Evolutionary conservation across 1,140 invertebrate species (phyloP).

Genomic region (Metaphire vulgaris): DNA sequence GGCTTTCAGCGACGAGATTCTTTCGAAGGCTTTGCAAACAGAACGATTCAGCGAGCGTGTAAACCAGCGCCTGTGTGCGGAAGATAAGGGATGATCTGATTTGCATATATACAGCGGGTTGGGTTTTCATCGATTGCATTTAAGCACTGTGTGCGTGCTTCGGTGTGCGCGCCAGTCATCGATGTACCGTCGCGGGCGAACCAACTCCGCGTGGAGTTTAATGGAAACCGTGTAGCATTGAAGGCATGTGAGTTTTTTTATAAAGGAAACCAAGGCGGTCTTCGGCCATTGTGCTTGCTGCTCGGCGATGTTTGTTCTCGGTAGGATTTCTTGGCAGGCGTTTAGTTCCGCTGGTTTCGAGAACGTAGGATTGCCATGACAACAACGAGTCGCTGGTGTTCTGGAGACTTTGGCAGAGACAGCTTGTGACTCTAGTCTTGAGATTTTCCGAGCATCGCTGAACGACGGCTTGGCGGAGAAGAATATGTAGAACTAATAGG

Average conservation of each 20-base stretch:
- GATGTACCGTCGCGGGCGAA: not conserved
- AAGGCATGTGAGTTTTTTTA: not conserved
- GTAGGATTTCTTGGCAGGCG: no score
- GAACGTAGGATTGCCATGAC: no score
- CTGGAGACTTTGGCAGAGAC: no score
- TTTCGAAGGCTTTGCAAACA: not conserved
- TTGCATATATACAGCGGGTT: not conserved
- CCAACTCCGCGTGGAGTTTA: not conserved
- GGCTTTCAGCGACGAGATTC: not conserved
- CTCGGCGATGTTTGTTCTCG: no score
- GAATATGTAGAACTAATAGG: no score
- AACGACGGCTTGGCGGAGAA: no score
- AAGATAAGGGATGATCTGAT: constrained; percentile 1
- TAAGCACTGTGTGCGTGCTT: not conserved
- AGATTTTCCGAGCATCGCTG: no score
- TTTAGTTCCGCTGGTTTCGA: no score
- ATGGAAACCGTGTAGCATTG: not conserved
- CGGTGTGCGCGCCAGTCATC: not conserved
- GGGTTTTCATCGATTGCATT: not conserved
- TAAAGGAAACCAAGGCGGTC: not conserved
- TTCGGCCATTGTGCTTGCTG: no score
- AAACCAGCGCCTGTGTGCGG: not conserved
- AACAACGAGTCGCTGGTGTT: no score
- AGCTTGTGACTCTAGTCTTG: no score
- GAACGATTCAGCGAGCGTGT: not conserved